Evolutionary conservation across 2,113 vertebrate genomes (phyloP).

Genomic region (Melanostigma gelatinosum): DNA sequence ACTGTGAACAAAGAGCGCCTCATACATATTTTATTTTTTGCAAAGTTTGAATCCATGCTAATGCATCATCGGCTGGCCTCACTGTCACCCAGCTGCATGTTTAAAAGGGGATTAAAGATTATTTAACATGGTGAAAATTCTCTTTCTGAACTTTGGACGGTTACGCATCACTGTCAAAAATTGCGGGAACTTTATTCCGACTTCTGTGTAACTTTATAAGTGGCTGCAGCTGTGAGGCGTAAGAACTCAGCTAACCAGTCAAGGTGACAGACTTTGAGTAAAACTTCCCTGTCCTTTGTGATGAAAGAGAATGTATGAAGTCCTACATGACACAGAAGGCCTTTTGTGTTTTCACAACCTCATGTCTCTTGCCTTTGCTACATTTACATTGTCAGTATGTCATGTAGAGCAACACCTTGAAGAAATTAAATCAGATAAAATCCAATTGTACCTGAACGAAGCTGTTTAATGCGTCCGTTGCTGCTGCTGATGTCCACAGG

Average conservation of each 20-base stretch:
- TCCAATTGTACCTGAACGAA: constrained; percentile 91
- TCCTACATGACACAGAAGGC: constrained; percentile 55
- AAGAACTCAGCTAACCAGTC: constrained; percentile 40
- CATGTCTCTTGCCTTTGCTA: constrained; percentile 10
- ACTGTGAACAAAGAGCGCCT: constrained; percentile 49
- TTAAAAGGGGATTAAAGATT: constrained; percentile 62
- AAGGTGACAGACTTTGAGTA: constrained; percentile 35
- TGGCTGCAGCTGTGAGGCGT: constrained; percentile 21
- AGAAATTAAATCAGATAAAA: constrained; percentile 8
- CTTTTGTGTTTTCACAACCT: constrained; percentile 36
- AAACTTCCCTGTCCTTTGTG: constrained; percentile 47
- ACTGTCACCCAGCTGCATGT: constrained; percentile 54
- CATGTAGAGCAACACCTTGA: constrained; percentile 12
- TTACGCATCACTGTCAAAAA: constrained; percentile 48
- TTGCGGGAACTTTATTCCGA: constrained; percentile 23
- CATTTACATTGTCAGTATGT: constrained; percentile 23
- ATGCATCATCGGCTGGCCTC: constrained; percentile 43
- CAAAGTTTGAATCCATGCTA: constrained; percentile 40
- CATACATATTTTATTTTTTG: constrained; percentile 56
- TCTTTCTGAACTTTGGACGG: constrained; percentile 43
- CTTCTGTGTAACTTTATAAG: constrained; percentile 39
- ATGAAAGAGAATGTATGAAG: constrained; percentile 55
- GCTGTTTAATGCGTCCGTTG: constrained; percentile 96
- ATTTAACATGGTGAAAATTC: constrained; percentile 48
- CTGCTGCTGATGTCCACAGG: constrained; percentile 93